phyloP scores from a whole-genome alignment of 2,888 invertebrate genomes.

The Rhagonycha fulva region DNA sequence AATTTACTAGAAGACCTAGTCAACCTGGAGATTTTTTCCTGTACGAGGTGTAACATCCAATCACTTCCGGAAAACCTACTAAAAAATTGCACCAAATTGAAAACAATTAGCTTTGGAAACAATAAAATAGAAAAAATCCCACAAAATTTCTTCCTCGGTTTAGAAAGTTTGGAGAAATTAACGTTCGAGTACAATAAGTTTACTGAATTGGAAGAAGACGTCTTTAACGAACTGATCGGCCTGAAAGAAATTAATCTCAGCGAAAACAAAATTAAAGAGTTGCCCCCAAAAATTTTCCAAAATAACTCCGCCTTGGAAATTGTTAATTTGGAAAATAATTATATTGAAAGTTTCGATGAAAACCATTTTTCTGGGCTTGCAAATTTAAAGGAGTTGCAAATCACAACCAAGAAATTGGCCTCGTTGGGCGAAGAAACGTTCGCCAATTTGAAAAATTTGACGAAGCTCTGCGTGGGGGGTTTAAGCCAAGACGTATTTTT shows the following conservation, averaged over 20 bases:
- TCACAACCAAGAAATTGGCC: background rate
- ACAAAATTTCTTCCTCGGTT: background rate
- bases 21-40: background rate
- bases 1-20: background rate
- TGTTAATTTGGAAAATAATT: background rate
- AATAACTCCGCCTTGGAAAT: background rate
- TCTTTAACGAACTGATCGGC: background rate
- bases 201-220: background rate
- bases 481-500: background rate
- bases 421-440: background rate
- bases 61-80: background rate
- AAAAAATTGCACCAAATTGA: background rate
- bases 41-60: background rate
- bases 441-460: background rate
- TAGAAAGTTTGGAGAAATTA: background rate
- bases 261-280: background rate
- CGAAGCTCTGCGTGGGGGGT: background rate
- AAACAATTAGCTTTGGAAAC: background rate
- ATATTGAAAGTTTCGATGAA: background rate
- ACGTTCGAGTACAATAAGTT: background rate
- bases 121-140: background rate
- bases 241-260: background rate
- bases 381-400: background rate
- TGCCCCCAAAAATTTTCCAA: background rate
- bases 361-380: background rate